Base-by-base conservation (phyloP, 2,113 vertebrate genomes). In the Plecturocebus donacophilus region DNA sequence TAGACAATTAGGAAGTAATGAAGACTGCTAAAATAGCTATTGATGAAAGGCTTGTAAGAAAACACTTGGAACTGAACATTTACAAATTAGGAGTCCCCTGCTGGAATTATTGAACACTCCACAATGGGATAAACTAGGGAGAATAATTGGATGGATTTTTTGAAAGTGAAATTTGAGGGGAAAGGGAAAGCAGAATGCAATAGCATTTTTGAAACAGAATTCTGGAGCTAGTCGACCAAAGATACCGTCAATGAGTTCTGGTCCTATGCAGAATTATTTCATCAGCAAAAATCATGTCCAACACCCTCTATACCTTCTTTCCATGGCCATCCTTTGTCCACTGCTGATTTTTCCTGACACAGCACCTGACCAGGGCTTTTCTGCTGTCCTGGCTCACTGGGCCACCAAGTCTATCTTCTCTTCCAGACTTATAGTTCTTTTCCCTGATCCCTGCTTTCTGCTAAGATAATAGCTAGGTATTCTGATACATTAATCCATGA, bases 21-120 rank as follows among this genome's bases (percentile, higher is more conserved):
- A 96, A 97, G 94, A 97, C 25, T 82, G 35, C 52, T 96, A 96
- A 97, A 97, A 95, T 91, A 96, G 52, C 87, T 96, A 96, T 86
- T 94, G 87, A 97, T 86, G 23, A 94, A 95, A 97, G 76, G 35
- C 66, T 94, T 52, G 66, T 73, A 96, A 85, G 95, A 93, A 95
- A 96, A 97, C 47, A 75, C 42, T 95, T 92, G 61, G 70, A 97
- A 94, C 27, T 20, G n/a, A 88, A 96, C 47, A 83, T 91, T 95
- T 96, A 96, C 77, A 98, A 96, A 97, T 92, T 95, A 96, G 84
- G 76, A 94, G 76, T 97, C 38, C 71, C 96, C 85, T 95, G 94
- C 64, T 92, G 82, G 97, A 97, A 94, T 86, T 96, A 97, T 38
- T 13, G 73, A 96, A 92, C 76, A 92, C 3, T 82, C 6, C 25